Evolutionary conservation across 2,888 invertebrate species (phyloP), one percentile per base, ranked within the genome.

Genomic region (Metellina segmentata): DNA sequence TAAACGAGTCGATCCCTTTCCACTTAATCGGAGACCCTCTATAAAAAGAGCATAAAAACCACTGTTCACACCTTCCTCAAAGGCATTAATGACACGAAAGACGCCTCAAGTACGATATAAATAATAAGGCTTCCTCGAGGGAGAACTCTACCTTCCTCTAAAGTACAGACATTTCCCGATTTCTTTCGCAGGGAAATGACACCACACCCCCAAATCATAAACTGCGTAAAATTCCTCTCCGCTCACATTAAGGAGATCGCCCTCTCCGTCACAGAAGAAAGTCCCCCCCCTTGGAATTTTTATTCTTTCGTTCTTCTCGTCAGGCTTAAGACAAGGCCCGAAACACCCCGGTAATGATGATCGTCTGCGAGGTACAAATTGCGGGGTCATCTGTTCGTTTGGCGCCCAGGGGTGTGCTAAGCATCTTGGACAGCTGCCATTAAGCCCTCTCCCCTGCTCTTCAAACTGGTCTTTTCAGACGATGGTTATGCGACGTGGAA

Each of bases 361-460:
- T 74, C 81, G 81, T 81, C 81, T 74, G 71, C 16, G 20, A 69
- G n/a, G 74, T 13, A 75, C 81, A 88, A 88, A 81, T 88, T 72
- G 53, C 81, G 81, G 75, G 87, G 74, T 81, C 52, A 52, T 74
- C 34, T 72, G 19, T 52, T 74, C 81, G 51, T 69, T 88, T 74
- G 81, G 74, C 74, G 81, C 88, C 81, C 53, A 53, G 61, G 74
- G 88, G 88, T 78, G 88, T 85, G 74, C 85, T 85, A 61, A 77
- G 52, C 19, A 75, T 77, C 51, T n/a, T 49, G 49, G 85, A 78
- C 85, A 85, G 53, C 77, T 70, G 85, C 75, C 85, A 85, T 85
- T 83, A 83, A 34, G 34, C 72, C 61, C 72, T 83, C 71, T 72
- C 20, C 71, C 51, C 20, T 20, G 9, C 16, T 19, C 16, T 19